These are phyloP conservation scores for Anthopleura sola DNA, from an alignment of 64 coral and sea anemone species.

Conservation along the genomic window DNA sequence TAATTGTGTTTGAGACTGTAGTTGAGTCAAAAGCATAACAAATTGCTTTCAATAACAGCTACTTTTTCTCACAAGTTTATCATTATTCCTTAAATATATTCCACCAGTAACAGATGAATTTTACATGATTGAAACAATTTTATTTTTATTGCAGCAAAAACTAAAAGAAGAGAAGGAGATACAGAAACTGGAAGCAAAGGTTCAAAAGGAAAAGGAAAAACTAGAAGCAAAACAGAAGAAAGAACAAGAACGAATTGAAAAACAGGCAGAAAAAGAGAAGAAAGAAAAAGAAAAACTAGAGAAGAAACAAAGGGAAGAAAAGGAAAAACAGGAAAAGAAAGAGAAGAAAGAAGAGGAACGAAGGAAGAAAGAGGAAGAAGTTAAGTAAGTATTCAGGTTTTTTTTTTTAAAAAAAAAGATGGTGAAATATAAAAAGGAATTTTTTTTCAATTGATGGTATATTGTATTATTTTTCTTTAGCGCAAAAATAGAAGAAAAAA, in stretches of 20 bases:
- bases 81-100: too few species aligned
- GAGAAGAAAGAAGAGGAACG: conserved; percentile 83
- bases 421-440: background rate
- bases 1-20: too few species aligned
- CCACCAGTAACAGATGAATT: too few species aligned
- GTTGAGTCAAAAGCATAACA: too few species aligned
- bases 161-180: conserved; percentile 68
- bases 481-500: conserved; percentile 70
- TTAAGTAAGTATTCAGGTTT: conserved; percentile 25
- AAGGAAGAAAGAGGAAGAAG: conserved; percentile 74
- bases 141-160: conserved; percentile 66
- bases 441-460: background rate
- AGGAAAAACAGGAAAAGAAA: conserved; percentile 80
- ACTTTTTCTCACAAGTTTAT: too few species aligned
- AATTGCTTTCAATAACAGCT: too few species aligned
- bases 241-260: conserved; percentile 81
- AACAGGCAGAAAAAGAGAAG: conserved; percentile 76
- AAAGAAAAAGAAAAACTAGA: conserved; percentile 85
- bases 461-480: conserved; percentile 29
- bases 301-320: conserved; percentile 72
- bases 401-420: too few species aligned
- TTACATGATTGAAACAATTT: too few species aligned
- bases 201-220: conserved; percentile 73
- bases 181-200: conserved; percentile 66
- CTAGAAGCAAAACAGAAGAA: conserved; percentile 86